Evolutionary conservation across 1,140 invertebrate species (phyloP), one percentile per base, ranked within the genome.

Genomic region (Drosophila varians): DNA sequence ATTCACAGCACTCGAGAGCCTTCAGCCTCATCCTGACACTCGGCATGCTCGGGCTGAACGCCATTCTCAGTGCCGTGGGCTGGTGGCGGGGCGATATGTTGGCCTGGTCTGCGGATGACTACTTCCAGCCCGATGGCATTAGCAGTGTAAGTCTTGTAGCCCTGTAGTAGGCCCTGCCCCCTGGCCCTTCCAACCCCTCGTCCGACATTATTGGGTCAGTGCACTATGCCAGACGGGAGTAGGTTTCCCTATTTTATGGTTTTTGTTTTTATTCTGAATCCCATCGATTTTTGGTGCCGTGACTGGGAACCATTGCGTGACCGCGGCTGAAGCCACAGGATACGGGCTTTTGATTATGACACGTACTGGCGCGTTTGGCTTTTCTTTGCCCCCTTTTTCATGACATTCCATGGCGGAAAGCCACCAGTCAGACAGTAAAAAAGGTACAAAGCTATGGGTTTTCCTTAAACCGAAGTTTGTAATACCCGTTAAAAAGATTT

Each of bases 21-120:
- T 91, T 91, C 56, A 90, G 80, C 47, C 69, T 91, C 43, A 75
- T 91, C 45, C 86, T 91, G 86, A 82, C 78, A 31, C 69, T 89
- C 4, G 86, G 88, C 40, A 84, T 91, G 73, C 69, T 91, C 12
- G 88, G 90, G 5, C 54, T 91, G 31, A 86, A 78, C 68, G 74
- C 74, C 54, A 78, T 91, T 47, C 31, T 89, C 14, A 83, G 80
- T 43, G 76, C 76, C n/a, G 80, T 91, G 3, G 66, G 89, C 42
- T 90, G 70, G 76, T 87, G 86, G 74, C 70, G 74, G 40, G 90
- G 86, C 28, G 75, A 90, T 52, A 64, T 76, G 34, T 23, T 69
- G 14, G 77, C 74, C 52, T 91, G 89, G 89, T 65, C 77, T 72
- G 28, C 76, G 54, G 66, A 89, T 4, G 75, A 75, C 47, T 71